Conservation (phyloP, 2,888 invertebrate species). For the Orthosia incerta region DNA sequence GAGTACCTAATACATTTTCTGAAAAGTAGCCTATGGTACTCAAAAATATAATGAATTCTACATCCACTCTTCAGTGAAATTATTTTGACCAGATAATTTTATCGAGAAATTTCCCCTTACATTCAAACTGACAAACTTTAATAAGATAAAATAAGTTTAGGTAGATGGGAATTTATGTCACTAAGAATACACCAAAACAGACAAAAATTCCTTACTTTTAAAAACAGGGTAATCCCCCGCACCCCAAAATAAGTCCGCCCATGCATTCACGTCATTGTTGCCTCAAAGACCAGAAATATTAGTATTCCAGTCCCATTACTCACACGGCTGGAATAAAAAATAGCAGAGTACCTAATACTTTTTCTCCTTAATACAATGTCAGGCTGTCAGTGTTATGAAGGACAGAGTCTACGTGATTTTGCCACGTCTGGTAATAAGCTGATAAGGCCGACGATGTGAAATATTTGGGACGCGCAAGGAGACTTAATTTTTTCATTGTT, state of each 20-base stretch:
- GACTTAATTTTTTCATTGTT: conserved; percentile 38
- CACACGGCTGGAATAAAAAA: conserved; percentile 59
- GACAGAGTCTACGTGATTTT: conserved; percentile 65
- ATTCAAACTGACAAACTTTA: too few species aligned
- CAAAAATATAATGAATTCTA: too few species aligned
- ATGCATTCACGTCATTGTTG: conserved; percentile 31
- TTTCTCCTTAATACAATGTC: conserved; percentile 66
- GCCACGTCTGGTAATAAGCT: conserved; percentile 57
- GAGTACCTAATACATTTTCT: conserved; percentile 60
- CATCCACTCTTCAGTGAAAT: too few species aligned
- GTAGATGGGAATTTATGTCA: too few species aligned
- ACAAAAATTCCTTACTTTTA: neutral
- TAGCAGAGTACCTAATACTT: conserved; percentile 60
- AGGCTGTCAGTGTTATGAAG: conserved; percentile 58
- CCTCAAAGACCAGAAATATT: conserved; percentile 48
- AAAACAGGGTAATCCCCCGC: neutral
- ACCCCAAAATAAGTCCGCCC: neutral
- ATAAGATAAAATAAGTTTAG: too few species aligned
- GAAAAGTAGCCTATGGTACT: too few species aligned
- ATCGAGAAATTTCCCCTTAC: too few species aligned
- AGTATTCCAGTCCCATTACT: conserved; percentile 63
- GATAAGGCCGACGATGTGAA: conserved; percentile 53
- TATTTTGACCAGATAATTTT: too few species aligned
- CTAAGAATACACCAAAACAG: neutral
- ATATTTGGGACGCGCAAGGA: conserved; percentile 31